Evolutionary conservation across 2,113 vertebrate genomes (phyloP).

Genomic region (Quiscalus mexicanus): DNA sequence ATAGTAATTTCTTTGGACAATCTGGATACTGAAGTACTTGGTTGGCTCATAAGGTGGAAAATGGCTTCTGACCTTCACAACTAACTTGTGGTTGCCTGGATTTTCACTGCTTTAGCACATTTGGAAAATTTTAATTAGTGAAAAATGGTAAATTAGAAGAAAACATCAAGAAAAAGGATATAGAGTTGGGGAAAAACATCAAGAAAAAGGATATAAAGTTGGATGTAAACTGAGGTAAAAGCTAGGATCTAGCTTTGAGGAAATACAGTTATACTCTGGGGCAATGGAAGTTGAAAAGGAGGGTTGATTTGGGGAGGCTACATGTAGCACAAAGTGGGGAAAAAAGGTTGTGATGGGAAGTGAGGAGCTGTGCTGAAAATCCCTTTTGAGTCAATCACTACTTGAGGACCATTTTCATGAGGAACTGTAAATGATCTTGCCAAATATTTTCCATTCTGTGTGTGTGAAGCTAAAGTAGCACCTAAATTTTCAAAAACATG

Average conservation of each 20-base stretch:
- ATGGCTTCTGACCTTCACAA: not conserved
- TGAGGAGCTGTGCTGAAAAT: not conserved
- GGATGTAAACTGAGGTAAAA: not conserved
- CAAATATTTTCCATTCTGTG: not conserved
- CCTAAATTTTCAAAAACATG: not conserved
- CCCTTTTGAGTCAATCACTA: not conserved
- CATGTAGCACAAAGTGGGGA: rapidly evolving
- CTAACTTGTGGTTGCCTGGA: not conserved
- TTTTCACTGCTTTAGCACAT: not conserved
- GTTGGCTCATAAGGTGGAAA: not conserved
- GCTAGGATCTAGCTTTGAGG: not conserved
- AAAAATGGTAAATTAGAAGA: not conserved
- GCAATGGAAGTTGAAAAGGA: not conserved
- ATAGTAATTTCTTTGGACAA: not conserved
- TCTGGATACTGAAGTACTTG: not conserved
- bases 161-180: not conserved
- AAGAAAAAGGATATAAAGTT: not conserved
- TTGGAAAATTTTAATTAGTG: not conserved
- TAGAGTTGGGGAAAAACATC: not conserved
- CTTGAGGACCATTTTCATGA: not conserved
- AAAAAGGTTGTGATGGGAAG: not conserved
- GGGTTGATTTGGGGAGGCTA: not conserved
- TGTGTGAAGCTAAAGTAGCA: not conserved
- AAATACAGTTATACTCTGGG: not conserved
- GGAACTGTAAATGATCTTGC: not conserved